These are phyloP conservation scores for Sicus ferrugineus DNA, from an alignment of 2,888 invertebrate species.

Conservation along the genomic window DNA sequence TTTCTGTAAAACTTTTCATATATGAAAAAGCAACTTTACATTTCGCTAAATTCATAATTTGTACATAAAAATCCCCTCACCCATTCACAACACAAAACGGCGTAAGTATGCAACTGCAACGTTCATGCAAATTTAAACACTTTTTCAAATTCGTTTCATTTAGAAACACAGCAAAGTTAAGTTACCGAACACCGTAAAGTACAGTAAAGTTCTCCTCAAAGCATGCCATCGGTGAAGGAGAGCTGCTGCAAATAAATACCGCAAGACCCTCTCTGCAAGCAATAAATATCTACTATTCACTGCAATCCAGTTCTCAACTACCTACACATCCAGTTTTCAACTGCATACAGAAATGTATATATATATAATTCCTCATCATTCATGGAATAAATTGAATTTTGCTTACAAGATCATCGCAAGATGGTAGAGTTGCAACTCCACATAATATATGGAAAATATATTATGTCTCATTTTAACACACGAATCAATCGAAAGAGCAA, in stretches of 20 bases:
- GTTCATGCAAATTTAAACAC: not conserved
- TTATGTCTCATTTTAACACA: constrained; percentile 52
- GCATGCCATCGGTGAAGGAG: not conserved
- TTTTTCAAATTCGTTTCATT: not conserved
- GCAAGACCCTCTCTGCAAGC: not conserved
- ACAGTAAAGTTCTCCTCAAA: not conserved
- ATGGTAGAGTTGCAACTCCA: constrained; percentile 64
- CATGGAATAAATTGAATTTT: constrained; percentile 35
- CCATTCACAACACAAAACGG: not conserved
- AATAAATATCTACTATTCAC: not conserved
- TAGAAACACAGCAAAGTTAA: not conserved
- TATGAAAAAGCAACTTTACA: too few relatives aligned
- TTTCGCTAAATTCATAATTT: too few relatives aligned
- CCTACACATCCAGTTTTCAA: not conserved
- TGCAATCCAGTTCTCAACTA: not conserved
- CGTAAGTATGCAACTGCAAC: not conserved
- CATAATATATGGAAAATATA: constrained; percentile 59
- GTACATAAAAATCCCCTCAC: not conserved
- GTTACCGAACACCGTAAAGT: too few relatives aligned
- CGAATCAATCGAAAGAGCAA: constrained; percentile 14
- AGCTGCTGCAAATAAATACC: not conserved
- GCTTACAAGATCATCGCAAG: constrained; percentile 43
- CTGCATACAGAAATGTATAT: not conserved
- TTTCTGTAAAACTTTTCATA: too few relatives aligned
- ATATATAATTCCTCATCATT: constrained; percentile 12